Percentiles rank a stretch among this genome's conserved stretches.
Evolutionary conservation across 1,140 invertebrate species (phyloP).

Genomic region (Bombus sibiricus): DNA sequence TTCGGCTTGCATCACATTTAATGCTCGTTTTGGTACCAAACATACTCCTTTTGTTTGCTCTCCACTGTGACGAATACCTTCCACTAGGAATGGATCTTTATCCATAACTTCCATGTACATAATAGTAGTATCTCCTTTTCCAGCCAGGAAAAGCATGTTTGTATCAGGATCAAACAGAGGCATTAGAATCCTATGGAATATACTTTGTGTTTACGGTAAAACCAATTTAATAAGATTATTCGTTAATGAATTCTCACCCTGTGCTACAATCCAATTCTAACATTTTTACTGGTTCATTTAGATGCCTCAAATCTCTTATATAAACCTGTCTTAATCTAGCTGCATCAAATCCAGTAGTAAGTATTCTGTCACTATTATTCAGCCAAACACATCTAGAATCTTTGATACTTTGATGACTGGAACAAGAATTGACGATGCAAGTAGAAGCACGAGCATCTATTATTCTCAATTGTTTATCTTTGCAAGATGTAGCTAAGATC

Average conservation of each 20-base stretch:
- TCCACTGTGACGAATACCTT: slow-evolving; percentile 91
- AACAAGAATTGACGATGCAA: slow-evolving; percentile 85
- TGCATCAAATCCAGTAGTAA: slow-evolving; percentile 92
- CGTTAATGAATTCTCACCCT: slow-evolving; percentile 83
- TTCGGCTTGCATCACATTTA: slow-evolving; percentile 97
- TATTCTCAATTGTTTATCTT: slow-evolving; percentile 92
- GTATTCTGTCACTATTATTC: slow-evolving; percentile 90
- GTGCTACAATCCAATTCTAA: slow-evolving; percentile 94
- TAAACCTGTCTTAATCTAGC: slow-evolving; percentile 92
- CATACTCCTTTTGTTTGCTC: slow-evolving; percentile 96
- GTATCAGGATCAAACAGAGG: slow-evolving; percentile 95
- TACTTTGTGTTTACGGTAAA: slow-evolving; percentile 18
- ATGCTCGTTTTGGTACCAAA: slow-evolving; percentile 94
- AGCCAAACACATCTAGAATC: slow-evolving; percentile 96
- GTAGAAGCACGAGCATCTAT: slow-evolving; percentile 89
- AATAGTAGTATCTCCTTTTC: slow-evolving; percentile 96
- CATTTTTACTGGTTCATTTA: slow-evolving; percentile 90
- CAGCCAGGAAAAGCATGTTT: slow-evolving; percentile 95
- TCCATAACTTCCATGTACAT: slow-evolving; percentile 93
- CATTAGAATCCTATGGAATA: slow-evolving; percentile 88
- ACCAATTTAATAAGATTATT: background rate
- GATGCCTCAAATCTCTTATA: slow-evolving; percentile 93
- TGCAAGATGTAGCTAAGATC: slow-evolving; percentile 88
- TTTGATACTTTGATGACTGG: slow-evolving; percentile 94
- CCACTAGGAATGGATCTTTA: slow-evolving; percentile 92